phyloP scores from a whole-genome alignment of 2,888 invertebrate species.

The Leucozona laternaria region DNA sequence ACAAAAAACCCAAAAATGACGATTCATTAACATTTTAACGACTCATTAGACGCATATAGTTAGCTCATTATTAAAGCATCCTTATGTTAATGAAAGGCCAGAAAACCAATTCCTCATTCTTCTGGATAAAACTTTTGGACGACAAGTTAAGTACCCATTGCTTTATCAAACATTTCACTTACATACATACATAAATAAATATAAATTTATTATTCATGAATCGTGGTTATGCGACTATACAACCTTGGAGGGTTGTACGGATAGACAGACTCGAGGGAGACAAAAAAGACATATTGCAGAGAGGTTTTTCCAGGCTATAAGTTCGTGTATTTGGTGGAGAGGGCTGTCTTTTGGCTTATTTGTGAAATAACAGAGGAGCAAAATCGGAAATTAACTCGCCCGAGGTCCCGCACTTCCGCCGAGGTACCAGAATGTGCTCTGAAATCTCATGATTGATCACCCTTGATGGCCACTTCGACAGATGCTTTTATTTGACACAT shows the following conservation, averaged over 20 bases:
- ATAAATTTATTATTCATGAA: conserved; percentile 3
- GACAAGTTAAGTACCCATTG: not conserved
- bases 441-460: not conserved
- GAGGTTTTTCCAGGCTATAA: too few relatives aligned
- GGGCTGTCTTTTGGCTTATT: not conserved
- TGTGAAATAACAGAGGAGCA: not conserved
- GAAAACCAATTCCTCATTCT: not conserved
- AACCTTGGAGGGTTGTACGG: not conserved
- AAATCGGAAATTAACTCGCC: not conserved
- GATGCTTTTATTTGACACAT: not conserved
- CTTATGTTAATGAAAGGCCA: not conserved
- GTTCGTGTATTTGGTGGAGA: not conserved
- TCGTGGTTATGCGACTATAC: not conserved
- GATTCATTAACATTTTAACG: not conserved
- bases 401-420: not conserved
- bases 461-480: not conserved
- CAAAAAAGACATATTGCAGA: too few relatives aligned
- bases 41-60: not conserved
- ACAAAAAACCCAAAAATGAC: not conserved
- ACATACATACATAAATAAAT: not conserved
- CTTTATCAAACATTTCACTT: not conserved
- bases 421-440: not conserved
- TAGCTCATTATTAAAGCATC: not conserved
- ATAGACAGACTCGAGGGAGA: not conserved
- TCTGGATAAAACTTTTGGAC: not conserved